Percentiles rank a stretch among this genome's conserved stretches.
Conservation (phyloP, 2,113 vertebrate species). For the Petromus typicus region DNA sequence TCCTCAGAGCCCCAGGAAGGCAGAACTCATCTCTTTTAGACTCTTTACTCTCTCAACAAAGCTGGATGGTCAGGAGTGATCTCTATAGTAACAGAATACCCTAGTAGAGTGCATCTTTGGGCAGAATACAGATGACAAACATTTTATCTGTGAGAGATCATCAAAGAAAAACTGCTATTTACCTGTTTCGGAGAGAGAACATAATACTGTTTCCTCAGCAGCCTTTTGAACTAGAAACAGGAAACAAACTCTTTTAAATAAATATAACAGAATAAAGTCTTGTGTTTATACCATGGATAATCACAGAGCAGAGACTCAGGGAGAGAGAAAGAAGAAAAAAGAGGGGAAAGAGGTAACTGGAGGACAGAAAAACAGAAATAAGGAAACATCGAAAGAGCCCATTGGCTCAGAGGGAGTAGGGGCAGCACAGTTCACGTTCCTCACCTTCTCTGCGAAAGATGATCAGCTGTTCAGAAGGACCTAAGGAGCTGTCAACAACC, state of each 20-base stretch:
- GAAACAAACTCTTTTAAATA: constrained; percentile 57
- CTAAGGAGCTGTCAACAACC: neutral
- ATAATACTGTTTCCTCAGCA: neutral
- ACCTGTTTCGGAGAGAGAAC: constrained; percentile 35
- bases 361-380: neutral
- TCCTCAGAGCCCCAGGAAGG: neutral
- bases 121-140: neutral
- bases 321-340: neutral
- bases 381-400: neutral
- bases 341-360: neutral
- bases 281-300: constrained; percentile 51
- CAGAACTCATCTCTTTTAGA: neutral
- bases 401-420: too few relatives aligned
- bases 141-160: neutral
- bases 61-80: neutral
- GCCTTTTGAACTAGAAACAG: constrained; percentile 45
- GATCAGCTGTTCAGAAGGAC: neutral
- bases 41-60: neutral
- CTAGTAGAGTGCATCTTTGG: neutral
- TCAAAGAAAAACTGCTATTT: constrained; percentile 34
- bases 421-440: too few relatives aligned
- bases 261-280: constrained; percentile 60
- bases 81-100: neutral
- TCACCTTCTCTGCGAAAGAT: neutral
- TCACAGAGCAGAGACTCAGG: neutral